A percentile compares a stretch with the other conserved stretches of the same genome.
phyloP scores from a whole-genome alignment of 2,797 vertebrate species.

The Dipus sagitta region DNA sequence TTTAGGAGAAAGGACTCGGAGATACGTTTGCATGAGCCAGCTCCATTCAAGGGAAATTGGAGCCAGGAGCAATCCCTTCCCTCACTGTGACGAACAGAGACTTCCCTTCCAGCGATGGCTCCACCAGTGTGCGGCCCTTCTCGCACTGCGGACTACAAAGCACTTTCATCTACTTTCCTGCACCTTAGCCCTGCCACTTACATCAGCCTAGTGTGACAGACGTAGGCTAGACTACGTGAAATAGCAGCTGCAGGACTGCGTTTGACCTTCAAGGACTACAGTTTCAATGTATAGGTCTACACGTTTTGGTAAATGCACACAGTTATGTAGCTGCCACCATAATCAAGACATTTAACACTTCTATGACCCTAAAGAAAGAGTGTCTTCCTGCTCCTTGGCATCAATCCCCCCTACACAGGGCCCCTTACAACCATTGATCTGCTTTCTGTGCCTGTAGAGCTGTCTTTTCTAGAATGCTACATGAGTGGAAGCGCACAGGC shows the following conservation, averaged over 20 bases:
- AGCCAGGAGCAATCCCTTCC: not conserved
- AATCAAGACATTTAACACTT: not conserved
- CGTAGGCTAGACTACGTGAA: not conserved
- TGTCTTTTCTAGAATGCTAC: not conserved
- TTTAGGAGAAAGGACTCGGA: not conserved
- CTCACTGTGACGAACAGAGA: not conserved
- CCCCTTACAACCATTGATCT: not conserved
- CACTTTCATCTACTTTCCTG: not conserved
- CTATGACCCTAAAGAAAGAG: not conserved
- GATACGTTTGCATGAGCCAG: not conserved
- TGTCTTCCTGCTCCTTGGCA: not conserved
- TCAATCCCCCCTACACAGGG: not conserved
- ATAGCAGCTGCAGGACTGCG: not conserved
- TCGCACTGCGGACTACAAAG: not conserved
- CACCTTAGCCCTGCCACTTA: not conserved
- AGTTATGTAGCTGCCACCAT: not conserved
- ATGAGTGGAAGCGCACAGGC: accelerated
- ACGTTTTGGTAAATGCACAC: not conserved
- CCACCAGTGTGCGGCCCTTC: not conserved
- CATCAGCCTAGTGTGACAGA: not conserved
- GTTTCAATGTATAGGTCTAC: not conserved
- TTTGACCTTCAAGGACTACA: not conserved
- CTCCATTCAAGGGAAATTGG: not conserved
- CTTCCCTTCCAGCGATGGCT: not conserved
- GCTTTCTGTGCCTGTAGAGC: not conserved